phyloP scores from a whole-genome alignment of 2,797 vertebrate species.

The Ctenopoma kingsleyae region DNA sequence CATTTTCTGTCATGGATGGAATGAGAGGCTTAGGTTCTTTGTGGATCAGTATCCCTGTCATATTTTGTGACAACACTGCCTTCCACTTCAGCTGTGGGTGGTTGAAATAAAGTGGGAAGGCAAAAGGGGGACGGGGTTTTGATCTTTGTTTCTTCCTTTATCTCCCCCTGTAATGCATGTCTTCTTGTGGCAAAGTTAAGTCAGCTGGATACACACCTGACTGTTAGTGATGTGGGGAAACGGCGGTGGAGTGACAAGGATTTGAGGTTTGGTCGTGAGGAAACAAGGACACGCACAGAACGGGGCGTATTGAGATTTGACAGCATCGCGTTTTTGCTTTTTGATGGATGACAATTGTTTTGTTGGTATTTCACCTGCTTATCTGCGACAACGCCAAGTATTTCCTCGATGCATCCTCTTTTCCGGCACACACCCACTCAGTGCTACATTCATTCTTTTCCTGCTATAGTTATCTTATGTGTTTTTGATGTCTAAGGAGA shows the following conservation, averaged over 20 bases:
- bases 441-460: conserved; percentile 5
- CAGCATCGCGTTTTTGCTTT: conserved; percentile 43
- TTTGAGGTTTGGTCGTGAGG: conserved; percentile 55
- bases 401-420: conserved; percentile 34
- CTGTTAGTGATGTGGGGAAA: conserved; percentile 48
- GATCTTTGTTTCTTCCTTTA: conserved; percentile 29
- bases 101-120: conserved; percentile 34
- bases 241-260: conserved; percentile 27
- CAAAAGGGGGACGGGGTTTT: conserved; percentile 17
- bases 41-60: conserved; percentile 66
- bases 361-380: conserved; percentile 56
- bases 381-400: conserved; percentile 35
- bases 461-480: conserved; percentile 30
- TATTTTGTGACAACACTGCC: conserved; percentile 51
- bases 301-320: conserved; percentile 41
- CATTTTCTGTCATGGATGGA: conserved; percentile 61
- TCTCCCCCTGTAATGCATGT: conserved; percentile 10
- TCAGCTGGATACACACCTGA: conserved; percentile 47
- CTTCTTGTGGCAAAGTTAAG: conserved; percentile 45
- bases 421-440: background rate
- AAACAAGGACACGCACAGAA: conserved; percentile 47
- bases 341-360: conserved; percentile 54
- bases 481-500: conserved; percentile 48
- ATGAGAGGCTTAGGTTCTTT: conserved; percentile 69
- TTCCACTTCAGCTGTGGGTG: conserved; percentile 47